Evolutionary conservation across 2,797 vertebrate species (phyloP).

Genomic region (Leptatherina wallacei): DNA sequence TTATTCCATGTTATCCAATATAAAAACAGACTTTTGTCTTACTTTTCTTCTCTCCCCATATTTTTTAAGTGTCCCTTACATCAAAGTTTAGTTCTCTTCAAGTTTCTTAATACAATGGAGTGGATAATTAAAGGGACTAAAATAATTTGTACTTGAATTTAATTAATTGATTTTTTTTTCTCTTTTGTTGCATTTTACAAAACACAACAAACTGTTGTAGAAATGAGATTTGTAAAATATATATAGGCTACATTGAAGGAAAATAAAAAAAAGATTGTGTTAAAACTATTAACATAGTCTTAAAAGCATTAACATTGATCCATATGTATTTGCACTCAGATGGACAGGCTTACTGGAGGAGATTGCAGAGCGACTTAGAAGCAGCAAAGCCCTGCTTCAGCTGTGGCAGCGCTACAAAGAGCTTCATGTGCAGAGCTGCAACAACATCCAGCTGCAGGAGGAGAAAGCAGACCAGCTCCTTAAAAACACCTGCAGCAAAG

Average conservation of each 20-base stretch:
- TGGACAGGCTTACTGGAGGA: conserved; percentile 93
- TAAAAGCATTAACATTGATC: not conserved
- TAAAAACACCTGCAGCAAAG: conserved; percentile 86
- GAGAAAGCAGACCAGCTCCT: conserved; percentile 85
- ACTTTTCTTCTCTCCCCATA: too few species aligned
- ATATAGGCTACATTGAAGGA: too few species aligned
- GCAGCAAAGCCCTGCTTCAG: conserved; percentile 90
- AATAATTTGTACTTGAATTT: too few species aligned
- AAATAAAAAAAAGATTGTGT: not conserved
- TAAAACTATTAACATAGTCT: not conserved
- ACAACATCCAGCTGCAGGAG: conserved; percentile 83
- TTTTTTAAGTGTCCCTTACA: too few species aligned
- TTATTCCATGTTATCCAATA: not conserved
- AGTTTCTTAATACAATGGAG: too few species aligned
- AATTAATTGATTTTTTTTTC: too few species aligned
- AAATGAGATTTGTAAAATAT: too few species aligned
- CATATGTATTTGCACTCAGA: conserved; percentile 72
- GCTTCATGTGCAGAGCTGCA: conserved; percentile 84
- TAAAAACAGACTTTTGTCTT: not conserved
- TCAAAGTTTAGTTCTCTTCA: too few species aligned
- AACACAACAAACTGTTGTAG: too few species aligned
- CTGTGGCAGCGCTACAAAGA: conserved; percentile 94
- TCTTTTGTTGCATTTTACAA: too few species aligned
- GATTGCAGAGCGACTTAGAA: conserved; percentile 87
- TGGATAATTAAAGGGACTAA: too few species aligned